Conservation (phyloP, 2,888 invertebrate genomes). For the Patella pellucida region DNA sequence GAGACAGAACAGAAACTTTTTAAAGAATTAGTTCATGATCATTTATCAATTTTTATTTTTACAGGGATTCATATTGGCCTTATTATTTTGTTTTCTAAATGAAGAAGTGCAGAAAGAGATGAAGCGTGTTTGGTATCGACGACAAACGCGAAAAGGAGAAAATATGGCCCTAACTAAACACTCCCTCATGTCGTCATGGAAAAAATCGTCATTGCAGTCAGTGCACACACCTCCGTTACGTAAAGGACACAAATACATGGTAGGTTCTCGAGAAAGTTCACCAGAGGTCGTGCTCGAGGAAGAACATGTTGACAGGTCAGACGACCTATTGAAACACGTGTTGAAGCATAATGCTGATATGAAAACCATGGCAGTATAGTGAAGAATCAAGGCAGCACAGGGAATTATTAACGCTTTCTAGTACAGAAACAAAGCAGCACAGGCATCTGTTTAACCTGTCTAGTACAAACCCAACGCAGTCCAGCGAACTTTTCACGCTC, state of each 20-base stretch:
- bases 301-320: neutral
- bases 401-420: too few relatives aligned
- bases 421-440: too few relatives aligned
- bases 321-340: neutral
- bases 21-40: neutral
- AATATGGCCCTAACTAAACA: slow-evolving; percentile 14
- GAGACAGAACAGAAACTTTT: neutral
- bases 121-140: slow-evolving; percentile 31
- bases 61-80: slow-evolving; percentile 80
- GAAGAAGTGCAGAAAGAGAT: slow-evolving; percentile 72
- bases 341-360: neutral
- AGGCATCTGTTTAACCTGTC: too few relatives aligned
- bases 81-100: slow-evolving; percentile 80
- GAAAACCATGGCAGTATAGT: too few relatives aligned
- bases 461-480: too few relatives aligned
- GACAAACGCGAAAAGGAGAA: slow-evolving; percentile 25
- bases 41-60: slow-evolving; percentile 43
- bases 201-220: slow-evolving; percentile 9
- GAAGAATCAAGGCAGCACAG: too few relatives aligned
- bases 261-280: neutral
- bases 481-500: too few relatives aligned
- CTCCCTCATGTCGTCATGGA: slow-evolving; percentile 7
- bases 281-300: neutral
- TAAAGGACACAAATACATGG: neutral
- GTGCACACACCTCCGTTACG: neutral